Evolutionary conservation across 2,113 vertebrate species (phyloP).

Genomic region (Ahaetulla prasina): DNA sequence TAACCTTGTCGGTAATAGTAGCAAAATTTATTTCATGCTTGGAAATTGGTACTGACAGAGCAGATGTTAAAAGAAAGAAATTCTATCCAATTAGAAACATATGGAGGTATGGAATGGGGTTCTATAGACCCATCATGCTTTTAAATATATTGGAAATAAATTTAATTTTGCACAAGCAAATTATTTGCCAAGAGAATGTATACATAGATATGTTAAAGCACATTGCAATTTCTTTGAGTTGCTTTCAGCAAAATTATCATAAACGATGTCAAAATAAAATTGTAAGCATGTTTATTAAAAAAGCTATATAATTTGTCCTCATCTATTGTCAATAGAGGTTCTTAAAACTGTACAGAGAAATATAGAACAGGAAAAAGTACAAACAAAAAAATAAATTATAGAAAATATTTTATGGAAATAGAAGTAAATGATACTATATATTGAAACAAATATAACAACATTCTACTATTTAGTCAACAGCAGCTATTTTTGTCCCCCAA

Average conservation of each 20-base stretch:
- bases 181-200: conserved; percentile 27
- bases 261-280: conserved; percentile 31
- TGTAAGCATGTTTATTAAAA: background rate
- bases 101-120: background rate
- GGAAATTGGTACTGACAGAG: background rate
- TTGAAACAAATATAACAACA: background rate
- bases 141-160: conserved; percentile 48
- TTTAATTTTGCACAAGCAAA: conserved; percentile 31
- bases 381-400: conserved; percentile 11
- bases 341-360: background rate
- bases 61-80: background rate
- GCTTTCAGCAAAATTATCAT: conserved; percentile 31
- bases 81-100: background rate
- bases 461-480: background rate
- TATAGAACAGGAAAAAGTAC: background rate
- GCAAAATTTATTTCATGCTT: background rate
- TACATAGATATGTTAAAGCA: conserved; percentile 2
- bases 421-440: background rate
- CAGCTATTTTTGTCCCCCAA: background rate
- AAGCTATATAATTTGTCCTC: conserved; percentile 1
- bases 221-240: background rate
- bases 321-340: background rate
- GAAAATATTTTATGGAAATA: background rate
- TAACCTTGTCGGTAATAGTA: background rate
- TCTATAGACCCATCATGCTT: conserved; percentile 4